phyloP scores from a whole-genome alignment of 2,113 vertebrate species.

The Suricata suricatta region DNA sequence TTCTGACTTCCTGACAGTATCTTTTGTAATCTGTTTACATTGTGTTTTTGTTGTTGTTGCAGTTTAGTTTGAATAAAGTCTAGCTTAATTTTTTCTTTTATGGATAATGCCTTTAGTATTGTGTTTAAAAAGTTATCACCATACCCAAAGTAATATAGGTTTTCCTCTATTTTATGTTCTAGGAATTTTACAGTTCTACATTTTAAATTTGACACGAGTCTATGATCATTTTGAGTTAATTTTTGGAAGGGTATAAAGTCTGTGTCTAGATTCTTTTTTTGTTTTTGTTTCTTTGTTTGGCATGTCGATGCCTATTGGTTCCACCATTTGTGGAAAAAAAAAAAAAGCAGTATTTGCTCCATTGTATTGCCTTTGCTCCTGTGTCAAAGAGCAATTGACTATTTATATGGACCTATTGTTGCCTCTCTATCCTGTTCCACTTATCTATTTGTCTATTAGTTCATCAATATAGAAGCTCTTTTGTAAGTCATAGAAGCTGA shows the following conservation, averaged over 20 bases:
- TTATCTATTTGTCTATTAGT: neutral
- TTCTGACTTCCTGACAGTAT: neutral
- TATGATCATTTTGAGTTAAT: neutral
- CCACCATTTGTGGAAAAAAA: neutral
- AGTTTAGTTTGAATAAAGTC: neutral
- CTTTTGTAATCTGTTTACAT: neutral
- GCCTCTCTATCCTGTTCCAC: neutral
- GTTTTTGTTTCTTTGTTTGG: no score
- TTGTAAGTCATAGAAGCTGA: neutral
- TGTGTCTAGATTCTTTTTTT: neutral
- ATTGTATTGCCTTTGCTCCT: neutral
- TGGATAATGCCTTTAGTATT: neutral
- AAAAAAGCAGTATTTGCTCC: neutral
- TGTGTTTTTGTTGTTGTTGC: no score
- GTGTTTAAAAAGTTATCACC: neutral
- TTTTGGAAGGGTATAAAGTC: neutral
- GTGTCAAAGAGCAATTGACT: neutral
- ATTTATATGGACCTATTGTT: neutral
- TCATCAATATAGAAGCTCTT: neutral
- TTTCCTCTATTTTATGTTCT: neutral
- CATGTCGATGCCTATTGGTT: neutral
- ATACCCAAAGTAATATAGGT: neutral
- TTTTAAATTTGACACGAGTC: neutral
- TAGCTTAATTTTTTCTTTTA: neutral
- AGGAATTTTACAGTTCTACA: neutral